These are phyloP conservation scores for Microctonus hyperodae DNA, from an alignment of 2,888 invertebrate genomes.

Conservation along the genomic window DNA sequence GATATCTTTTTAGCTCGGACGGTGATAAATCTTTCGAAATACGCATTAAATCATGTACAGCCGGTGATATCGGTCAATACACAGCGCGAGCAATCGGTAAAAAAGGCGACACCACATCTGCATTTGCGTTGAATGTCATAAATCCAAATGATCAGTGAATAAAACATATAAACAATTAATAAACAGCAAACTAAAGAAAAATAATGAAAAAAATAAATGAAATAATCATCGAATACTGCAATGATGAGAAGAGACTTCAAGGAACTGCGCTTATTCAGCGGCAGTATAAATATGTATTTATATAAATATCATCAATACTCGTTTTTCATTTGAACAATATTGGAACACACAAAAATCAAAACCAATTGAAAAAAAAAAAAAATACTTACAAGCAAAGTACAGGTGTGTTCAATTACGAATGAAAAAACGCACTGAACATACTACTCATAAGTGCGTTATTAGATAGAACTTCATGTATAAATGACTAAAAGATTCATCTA, in stretches of 20 bases:
- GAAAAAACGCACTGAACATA: background rate
- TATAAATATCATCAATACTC: constrained; percentile 5
- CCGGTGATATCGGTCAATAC: constrained; percentile 88
- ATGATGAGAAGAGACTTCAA: background rate
- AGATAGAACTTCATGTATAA: constrained; percentile 41
- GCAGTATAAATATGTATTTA: background rate
- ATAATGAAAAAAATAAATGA: constrained; percentile 12
- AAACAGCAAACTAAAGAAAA: constrained; percentile 4
- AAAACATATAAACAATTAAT: constrained; percentile 22
- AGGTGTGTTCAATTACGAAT: constrained; percentile 6
- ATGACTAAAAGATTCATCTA: constrained; percentile 43
- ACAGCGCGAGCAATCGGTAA: constrained; percentile 84
- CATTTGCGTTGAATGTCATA: constrained; percentile 87
- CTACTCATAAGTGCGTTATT: constrained; percentile 29
- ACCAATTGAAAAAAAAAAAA: background rate
- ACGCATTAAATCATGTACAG: constrained; percentile 76
- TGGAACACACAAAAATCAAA: constrained; percentile 1
- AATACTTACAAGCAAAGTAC: constrained; percentile 8
- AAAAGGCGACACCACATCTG: constrained; percentile 83
- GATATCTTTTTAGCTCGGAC: constrained; percentile 84
- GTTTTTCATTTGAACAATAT: constrained; percentile 10
- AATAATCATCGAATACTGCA: constrained; percentile 3
- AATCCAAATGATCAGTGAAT: constrained; percentile 65
- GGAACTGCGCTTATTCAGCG: background rate
- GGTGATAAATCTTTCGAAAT: constrained; percentile 81